Base-by-base conservation (phyloP, 2,113 vertebrate species). In the Tympanuchus pallidicinctus region DNA sequence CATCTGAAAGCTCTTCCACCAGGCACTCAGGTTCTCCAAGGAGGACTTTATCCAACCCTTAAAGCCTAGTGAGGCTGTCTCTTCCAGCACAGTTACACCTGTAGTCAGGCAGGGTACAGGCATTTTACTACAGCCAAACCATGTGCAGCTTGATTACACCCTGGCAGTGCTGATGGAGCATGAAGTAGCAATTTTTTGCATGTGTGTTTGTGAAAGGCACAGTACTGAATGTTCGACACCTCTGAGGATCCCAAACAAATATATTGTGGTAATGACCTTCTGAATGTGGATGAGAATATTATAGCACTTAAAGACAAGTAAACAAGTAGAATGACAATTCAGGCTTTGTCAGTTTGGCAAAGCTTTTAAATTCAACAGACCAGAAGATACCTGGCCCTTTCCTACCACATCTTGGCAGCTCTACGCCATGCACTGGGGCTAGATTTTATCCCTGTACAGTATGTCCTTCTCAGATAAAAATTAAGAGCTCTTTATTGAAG, bases 271-370 rank as follows among this genome's bases (percentile, higher is more conserved):
- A 91, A 95, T 61, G 94, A 77, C 71, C 84, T 88, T 91, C 75
- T 82, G 91, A 50, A 94, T 67, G 47, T 94, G 78, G 94, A 88
- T 91, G 28, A 88, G 65, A 83, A 88, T 89, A 71, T 86, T 92
- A 6, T 61, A 59, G 86, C 71, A 40, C 60, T 86, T 95, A 87
- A 85, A 52, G 50, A 56, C 61, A 88, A 95, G 48, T 48, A 84
- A 94, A 90, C 90, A 96, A 91, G 83, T 21, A 80, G 65, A 94
- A 60, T 22, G 84, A 73, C 50, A 88, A 77, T 74, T 88, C 61
- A 88, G 79, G 75, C 36, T 43, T 48, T 43, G 54, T 74, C 89
- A 88, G 90, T 67, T 86, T 19, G 63, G 77, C 47, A 77, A 11
- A 9, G 15, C 54, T 1, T 5, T 90, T 81, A 64, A 77, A 65